These are phyloP conservation scores for Diplodus puntazzo DNA, from an alignment of 2,797 vertebrate species.

Conservation along the genomic window DNA sequence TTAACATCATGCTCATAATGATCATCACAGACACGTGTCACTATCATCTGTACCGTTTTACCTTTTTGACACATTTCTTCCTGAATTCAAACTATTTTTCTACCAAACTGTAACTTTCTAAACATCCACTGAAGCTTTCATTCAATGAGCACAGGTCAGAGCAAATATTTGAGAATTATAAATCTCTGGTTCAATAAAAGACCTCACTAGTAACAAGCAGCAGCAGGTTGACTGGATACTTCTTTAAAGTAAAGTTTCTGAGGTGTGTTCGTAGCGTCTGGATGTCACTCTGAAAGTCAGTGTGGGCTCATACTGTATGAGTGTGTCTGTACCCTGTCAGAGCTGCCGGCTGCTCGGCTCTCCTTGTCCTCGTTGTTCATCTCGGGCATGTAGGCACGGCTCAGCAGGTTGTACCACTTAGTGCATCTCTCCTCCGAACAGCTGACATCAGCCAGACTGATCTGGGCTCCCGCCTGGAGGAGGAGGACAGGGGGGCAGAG, in stretches of 20 bases:
- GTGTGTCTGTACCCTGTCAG: slow-evolving; percentile 45
- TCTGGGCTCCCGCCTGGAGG: slow-evolving; percentile 93
- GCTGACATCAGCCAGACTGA: slow-evolving; percentile 93
- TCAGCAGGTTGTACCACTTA: slow-evolving; percentile 96
- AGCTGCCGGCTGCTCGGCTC: background rate
- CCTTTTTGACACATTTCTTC: too few relatives aligned
- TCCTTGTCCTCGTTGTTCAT: slow-evolving; percentile 83
- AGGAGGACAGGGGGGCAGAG: too few relatives aligned
- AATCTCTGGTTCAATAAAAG: background rate
- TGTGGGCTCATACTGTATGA: background rate
- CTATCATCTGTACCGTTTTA: too few relatives aligned
- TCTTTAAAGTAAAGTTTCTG: background rate
- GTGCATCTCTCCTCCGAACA: slow-evolving; percentile 89
- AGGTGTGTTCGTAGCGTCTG: background rate
- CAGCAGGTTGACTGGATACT: background rate
- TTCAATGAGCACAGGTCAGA: background rate
- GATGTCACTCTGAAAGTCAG: background rate
- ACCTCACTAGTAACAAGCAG: background rate
- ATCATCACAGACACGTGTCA: too few relatives aligned
- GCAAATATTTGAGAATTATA: background rate
- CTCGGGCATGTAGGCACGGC: slow-evolving; percentile 87
- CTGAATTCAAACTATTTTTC: too few relatives aligned
- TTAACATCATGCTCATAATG: too few relatives aligned
- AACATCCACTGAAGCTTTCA: background rate
- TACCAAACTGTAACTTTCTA: too few relatives aligned